Percentiles rank a stretch among this genome's conserved stretches.
Evolutionary conservation across 2,113 vertebrate genomes (phyloP).

Genomic region (Cryptotis parvus): DNA sequence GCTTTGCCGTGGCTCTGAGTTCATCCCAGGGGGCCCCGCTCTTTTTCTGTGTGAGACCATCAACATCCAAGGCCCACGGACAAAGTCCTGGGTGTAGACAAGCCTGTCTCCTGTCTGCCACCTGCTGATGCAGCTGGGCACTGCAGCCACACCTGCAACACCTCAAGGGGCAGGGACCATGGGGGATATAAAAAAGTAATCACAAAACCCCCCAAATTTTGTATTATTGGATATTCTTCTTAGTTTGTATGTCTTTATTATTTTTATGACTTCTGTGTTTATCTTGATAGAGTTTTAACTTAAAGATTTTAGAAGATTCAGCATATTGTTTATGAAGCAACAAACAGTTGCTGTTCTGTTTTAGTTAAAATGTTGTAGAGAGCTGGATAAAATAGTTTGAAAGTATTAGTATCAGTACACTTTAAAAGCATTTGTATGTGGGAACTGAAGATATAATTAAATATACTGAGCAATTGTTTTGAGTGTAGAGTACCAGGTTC

Average conservation of each 20-base stretch:
- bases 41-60: no score
- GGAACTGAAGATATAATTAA: not conserved
- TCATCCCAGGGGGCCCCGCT: no score
- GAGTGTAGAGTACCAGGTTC: no score
- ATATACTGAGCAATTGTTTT: not conserved
- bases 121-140: no score
- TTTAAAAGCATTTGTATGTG: not conserved
- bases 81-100: no score
- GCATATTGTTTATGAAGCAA: not conserved
- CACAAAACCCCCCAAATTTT: not conserved
- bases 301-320: constrained; percentile 1
- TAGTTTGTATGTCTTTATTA: not conserved
- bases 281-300: not conserved
- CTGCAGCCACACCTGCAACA: no score
- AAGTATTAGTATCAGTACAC: not conserved
- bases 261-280: not conserved
- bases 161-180: no score
- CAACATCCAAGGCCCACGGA: no score
- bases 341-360: not conserved
- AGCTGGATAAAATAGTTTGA: not conserved
- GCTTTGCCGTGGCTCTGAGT: no score
- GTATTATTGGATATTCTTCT: not conserved
- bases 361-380: not conserved
- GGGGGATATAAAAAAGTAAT: not conserved
- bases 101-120: no score